These are phyloP conservation scores for Morinoia aosen DNA, from an alignment of 2,888 invertebrate genomes.

Conservation along the genomic window DNA sequence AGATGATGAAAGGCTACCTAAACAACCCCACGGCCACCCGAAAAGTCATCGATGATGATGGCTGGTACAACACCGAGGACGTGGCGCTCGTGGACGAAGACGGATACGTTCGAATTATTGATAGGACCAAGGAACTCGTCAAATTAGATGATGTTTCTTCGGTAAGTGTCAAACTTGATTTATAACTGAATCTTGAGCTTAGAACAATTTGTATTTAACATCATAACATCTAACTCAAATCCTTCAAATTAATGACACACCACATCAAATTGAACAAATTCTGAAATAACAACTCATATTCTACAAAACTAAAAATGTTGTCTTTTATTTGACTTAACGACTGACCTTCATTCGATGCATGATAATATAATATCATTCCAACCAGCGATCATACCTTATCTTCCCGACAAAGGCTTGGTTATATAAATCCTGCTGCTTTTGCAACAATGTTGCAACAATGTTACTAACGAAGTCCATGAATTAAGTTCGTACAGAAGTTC, in stretches of 20 bases:
- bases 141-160: slow-evolving; percentile 81
- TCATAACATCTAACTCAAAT: too few relatives aligned
- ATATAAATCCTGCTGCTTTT: too few relatives aligned
- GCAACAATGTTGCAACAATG: too few relatives aligned
- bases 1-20: slow-evolving; percentile 73
- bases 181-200: neutral
- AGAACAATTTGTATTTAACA: too few relatives aligned
- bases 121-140: slow-evolving; percentile 89
- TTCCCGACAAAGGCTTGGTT: too few relatives aligned
- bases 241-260: neutral
- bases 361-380: too few relatives aligned
- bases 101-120: slow-evolving; percentile 84
- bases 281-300: neutral
- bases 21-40: slow-evolving; percentile 72
- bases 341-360: neutral
- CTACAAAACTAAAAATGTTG: neutral
- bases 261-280: neutral
- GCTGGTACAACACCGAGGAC: slow-evolving; percentile 79
- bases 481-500: too few relatives aligned
- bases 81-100: slow-evolving; percentile 85
- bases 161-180: neutral
- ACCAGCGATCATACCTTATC: too few relatives aligned
- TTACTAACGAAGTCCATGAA: too few relatives aligned
- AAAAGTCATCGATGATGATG: slow-evolving; percentile 72
- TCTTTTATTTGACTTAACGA: neutral